phyloP scores from a whole-genome alignment of 1,140 invertebrate species.

The Penaeus chinensis region DNA sequence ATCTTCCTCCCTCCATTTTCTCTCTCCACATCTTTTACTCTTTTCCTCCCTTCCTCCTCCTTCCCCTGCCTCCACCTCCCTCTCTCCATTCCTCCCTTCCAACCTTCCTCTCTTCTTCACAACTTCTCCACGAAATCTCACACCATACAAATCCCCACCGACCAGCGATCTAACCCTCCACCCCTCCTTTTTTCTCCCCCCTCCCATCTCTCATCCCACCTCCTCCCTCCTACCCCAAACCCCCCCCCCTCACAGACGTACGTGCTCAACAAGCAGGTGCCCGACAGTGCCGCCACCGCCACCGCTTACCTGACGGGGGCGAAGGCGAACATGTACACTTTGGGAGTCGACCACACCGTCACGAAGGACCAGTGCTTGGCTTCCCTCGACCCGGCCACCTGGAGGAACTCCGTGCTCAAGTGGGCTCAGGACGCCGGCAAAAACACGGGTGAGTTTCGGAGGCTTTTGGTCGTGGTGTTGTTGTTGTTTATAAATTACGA shows the following conservation, averaged over 20 bases:
- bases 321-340: conserved; percentile 83
- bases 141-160: too few species aligned
- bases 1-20: too few species aligned
- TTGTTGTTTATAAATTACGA: not conserved
- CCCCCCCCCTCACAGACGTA: conserved; percentile 79
- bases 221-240: too few species aligned
- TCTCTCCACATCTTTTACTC: too few species aligned
- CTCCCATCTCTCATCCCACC: not conserved
- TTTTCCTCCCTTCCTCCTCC: too few species aligned
- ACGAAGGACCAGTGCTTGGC: conserved; percentile 75
- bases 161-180: too few species aligned
- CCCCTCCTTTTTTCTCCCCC: too few species aligned
- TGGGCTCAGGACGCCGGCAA: conserved; percentile 79
- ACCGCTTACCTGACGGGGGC: conserved; percentile 88
- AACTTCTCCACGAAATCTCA: too few species aligned
- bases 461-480: not conserved
- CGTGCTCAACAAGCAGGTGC: conserved; percentile 85
- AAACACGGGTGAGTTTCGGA: conserved; percentile 75
- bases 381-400: conserved; percentile 74
- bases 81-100: too few species aligned
- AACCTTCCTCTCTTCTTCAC: too few species aligned
- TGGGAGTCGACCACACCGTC: conserved; percentile 82
- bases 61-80: too few species aligned
- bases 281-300: conserved; percentile 89
- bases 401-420: conserved; percentile 64